Base-by-base conservation (phyloP, 2,113 vertebrate genomes). In the Nestor notabilis region DNA sequence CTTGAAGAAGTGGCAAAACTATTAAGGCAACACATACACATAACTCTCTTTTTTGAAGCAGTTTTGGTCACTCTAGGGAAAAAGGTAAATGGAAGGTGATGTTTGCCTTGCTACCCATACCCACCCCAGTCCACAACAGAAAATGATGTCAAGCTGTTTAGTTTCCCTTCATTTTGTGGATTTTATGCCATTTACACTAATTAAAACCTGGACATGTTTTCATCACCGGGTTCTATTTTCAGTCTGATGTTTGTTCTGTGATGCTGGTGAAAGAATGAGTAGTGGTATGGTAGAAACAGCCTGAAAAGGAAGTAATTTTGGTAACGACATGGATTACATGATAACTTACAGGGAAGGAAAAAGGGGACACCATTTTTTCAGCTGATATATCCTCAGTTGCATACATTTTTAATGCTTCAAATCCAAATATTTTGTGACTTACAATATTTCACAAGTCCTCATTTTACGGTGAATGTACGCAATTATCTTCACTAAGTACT, bases 401-500 rank as follows among this genome's bases (percentile, higher is more conserved):
- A 46, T 69, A 43, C 17, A 23, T 39, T 65, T 78, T 78, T 71
- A 76, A 43, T 89, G 35, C 61, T 89, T 84, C 52, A 89, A 75
- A 89, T 89, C 21, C 71, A 80, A 92, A 79, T 90, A 76, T 92
- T 96, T 72, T 75, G 43, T 35, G 69, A 56, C 31, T 89, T 78
- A 12, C 0, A 2, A 7, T 21, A 41, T 71, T 71, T 85, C 63
- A 86, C 50, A 24, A 71, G 83, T 68, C 91, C 58, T 84, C 87
- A 86, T 93, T 95, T 85, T 79, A 27, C 35, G 60, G 53, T 87
- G 86, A 88, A 87, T 44, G 63, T 61, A 31, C 0, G 0, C 85
- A 93, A 66, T 95, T 95, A 90, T 81, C 93, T 53, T 77, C 20
- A 18, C 66, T 74, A 66, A 95, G 83, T 75, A 61, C 85, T 89